These are phyloP conservation scores for Amiota communis DNA, from an alignment of 2,888 invertebrate species.

Conservation along the genomic window DNA sequence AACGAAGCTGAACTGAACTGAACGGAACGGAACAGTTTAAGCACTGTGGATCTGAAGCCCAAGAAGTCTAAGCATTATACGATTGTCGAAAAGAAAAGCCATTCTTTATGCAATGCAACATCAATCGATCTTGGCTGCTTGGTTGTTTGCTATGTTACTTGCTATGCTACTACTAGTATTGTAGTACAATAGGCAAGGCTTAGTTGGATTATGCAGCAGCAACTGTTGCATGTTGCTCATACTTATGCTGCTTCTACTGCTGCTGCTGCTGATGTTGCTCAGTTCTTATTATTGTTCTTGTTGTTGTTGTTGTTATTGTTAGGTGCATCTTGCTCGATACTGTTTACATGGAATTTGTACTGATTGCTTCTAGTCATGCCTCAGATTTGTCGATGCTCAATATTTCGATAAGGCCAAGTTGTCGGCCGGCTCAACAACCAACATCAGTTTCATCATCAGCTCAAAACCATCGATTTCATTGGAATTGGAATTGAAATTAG, in stretches of 20 bases:
- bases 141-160: not conserved
- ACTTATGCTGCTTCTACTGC: not conserved
- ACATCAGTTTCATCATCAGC: not conserved
- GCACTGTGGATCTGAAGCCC: too few species aligned
- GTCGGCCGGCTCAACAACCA: not conserved
- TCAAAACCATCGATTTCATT: constrained; percentile 50
- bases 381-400: constrained; percentile 63
- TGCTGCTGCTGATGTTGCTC: not conserved
- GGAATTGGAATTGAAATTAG: constrained; percentile 51
- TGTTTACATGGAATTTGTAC: constrained; percentile 72
- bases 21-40: not conserved
- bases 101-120: constrained; percentile 9
- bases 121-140: constrained; percentile 31
- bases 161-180: not conserved
- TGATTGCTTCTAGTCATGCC: constrained; percentile 71
- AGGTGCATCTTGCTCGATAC: constrained; percentile 53
- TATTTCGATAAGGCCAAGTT: constrained; percentile 48
- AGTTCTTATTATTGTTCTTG: constrained; percentile 24
- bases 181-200: too few species aligned
- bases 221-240: not conserved
- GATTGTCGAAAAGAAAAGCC: constrained; percentile 17
- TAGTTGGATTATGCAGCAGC: not conserved
- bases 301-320: constrained; percentile 40
- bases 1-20: not conserved
- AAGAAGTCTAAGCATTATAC: not conserved